Evolutionary conservation across 1,140 invertebrate species (phyloP), one percentile per base, ranked within the genome.

Genomic region (Copidosoma floridanum): DNA sequence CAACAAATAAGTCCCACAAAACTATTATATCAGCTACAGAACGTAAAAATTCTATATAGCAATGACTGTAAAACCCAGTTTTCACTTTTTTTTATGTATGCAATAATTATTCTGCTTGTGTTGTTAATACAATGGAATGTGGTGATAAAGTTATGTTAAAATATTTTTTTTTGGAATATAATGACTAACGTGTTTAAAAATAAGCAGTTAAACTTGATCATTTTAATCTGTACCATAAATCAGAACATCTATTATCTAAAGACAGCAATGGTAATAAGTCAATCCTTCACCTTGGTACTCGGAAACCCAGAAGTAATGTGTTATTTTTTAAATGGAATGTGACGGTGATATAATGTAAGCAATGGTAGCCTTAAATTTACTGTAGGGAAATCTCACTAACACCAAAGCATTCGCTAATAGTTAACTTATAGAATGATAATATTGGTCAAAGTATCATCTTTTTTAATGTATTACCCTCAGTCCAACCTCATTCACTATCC

Each of bases 401-500:
- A 75, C 67, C 12, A 72, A 70, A 65, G 71, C 68, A 12, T 41
- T 3, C 35, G 64, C 64, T 38, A 74, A 65, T 10, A 71, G 23
- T 57, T 68, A 64, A 47, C 3, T 27, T 7, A 59, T 8, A 41
- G 61, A 52, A 7, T 57, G 41, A 8, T 64, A n/a, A n/a, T 67
- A 35, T 52, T 32, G 23, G 60, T 58, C 51, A 47, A 16, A 26
- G 57, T 55, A 53, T 53, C 70, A 71, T 12, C 76, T 59, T 65
- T 66, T 10, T 46, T 48, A 48, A 76, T n/a, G 67, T 75, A 70
- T 37, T 70, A 44, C 46, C 56, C 53, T 59, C 77, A 66, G 62
- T 76, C 71, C 14, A 62, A 50, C 70, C 71, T 73, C 27, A 71
- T 47, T 64, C 68, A 76, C 65, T 78, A 72, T 38, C 62, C 67